These are phyloP conservation scores for Metopolophium dirhodum DNA, from an alignment of 1,140 invertebrate species.

Conservation along the genomic window DNA sequence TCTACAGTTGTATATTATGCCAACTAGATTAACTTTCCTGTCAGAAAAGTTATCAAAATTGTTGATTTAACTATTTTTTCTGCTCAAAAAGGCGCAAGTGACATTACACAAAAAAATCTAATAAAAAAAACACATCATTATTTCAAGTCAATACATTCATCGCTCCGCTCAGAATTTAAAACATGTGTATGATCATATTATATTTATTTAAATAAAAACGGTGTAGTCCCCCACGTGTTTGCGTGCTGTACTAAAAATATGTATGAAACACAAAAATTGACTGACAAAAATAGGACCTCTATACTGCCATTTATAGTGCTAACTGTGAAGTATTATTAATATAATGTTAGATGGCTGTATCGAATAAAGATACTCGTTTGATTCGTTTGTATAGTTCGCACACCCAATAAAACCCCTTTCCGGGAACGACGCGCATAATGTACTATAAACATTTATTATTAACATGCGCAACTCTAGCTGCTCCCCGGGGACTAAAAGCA, in stretches of 20 bases:
- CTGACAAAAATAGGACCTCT: not conserved
- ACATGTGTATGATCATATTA: not conserved
- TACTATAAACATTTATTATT: not conserved
- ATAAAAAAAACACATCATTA: no score
- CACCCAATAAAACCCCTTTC: not conserved
- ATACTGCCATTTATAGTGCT: not conserved
- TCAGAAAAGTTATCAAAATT: not conserved
- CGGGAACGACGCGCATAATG: not conserved
- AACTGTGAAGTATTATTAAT: not conserved
- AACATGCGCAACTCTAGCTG: not conserved
- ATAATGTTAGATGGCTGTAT: not conserved
- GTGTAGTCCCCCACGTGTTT: not conserved
- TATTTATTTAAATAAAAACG: not conserved
- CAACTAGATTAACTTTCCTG: not conserved
- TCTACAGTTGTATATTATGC: not conserved
- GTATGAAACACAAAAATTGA: not conserved
- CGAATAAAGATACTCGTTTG: not conserved
- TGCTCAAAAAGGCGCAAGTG: not conserved
- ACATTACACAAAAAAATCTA: not conserved
- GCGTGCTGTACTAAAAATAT: not conserved
- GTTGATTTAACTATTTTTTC: not conserved
- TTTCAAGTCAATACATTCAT: not conserved
- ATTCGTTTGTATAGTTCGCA: constrained; percentile 8
- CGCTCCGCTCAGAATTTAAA: not conserved
- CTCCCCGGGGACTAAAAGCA: not conserved